Base-by-base conservation (phyloP, 2,797 vertebrate genomes). In the Sebastes diploproa region DNA sequence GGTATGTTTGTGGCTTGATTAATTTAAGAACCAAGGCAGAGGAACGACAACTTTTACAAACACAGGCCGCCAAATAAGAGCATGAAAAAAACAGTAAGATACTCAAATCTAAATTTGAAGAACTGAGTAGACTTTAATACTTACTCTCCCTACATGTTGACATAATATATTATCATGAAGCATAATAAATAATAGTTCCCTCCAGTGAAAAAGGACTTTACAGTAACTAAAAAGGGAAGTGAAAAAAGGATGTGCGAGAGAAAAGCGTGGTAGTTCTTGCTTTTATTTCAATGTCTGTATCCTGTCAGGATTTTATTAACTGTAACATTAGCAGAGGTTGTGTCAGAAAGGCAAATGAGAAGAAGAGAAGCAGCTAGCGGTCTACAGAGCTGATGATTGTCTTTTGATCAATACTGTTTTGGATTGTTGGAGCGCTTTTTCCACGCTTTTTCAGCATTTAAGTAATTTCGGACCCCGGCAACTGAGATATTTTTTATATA, bases 211-310 rank as follows among this genome's bases (percentile, higher is more conserved):
- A 30, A 6, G 7, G 4, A n/a, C 6, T 72, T 30, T 7, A 12
- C 23, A 11, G 20, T 70, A n/a, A 38, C 63, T 18, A 8, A 64
- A 78, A 65, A 25, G 20, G 76, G 90, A 92, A 93, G 88, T 90
- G 76, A 92, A 91, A 93, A 87, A 34, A 86, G 86, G 89, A 91
- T 83, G 86, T 85, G 18, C 2, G 2, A 25, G 10, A 55, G 6
- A 58, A 64, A 64, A 18, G 8, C 6, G 3, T 3, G 5, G 0
- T 12, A 5, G 58, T 42, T 42, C 5, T 3, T 32, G n/a, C 60
- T 86, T 78, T 90, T 54, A 70, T 36, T 82, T 86, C 65, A 67
- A 18, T 14, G 0, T 52, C 18, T 55, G 30, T 62, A 59, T 83
- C 69, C 32, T 58, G 13, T 54, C 7, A 56, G 1, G 2, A 11